Evolutionary conservation across 2,113 vertebrate genomes (phyloP), one percentile per base, ranked within the genome.

Genomic region (Nestor notabilis): DNA sequence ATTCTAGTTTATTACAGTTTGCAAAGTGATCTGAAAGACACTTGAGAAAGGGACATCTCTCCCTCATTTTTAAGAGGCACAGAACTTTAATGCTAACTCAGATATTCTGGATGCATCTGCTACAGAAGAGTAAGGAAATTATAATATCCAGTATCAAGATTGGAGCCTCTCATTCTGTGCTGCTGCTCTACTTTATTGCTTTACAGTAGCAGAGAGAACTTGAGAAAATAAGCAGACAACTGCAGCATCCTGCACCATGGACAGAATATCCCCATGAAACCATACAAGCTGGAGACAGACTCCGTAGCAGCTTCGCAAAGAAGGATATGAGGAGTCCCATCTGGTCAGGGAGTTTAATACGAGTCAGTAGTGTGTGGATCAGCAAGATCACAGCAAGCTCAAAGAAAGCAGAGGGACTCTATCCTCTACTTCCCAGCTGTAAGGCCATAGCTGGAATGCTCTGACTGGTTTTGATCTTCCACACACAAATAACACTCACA

Each of bases 21-120:
- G 47, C 77, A 97, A 96, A 95, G 76, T 82, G 93, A 91, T 90
- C 80, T 75, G 65, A 90, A 96, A 97, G 97, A 87, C 83, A 33
- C 70, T 80, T 29, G 24, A 94, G 52, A 70, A 79, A 97, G 47
- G 28, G 21, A 60, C 33, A 47, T 2, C 0, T 41, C 58, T 33
- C 21, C 37, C 49, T 53, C 2, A 37, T 63, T 91, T 87, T 63
- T 81, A 79, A 89, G 29, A 37, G 39, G n/a, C n/a, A 65, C 29
- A 65, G 90, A 95, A 91, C 84, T 95, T 91, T 49, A 53, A 65
- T 66, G 44, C 21, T 37, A 58, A n/a, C 35, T 75, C 33, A 43
- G 41, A 64, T 56, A 84, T n/a, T 74, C 75, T 70, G 29, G 46
- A 56, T 70, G 68, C 37, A 55, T n/a, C 46, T 35, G 14, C 46